Conservation (phyloP, 2,113 vertebrate genomes). For the Athene noctua region DNA sequence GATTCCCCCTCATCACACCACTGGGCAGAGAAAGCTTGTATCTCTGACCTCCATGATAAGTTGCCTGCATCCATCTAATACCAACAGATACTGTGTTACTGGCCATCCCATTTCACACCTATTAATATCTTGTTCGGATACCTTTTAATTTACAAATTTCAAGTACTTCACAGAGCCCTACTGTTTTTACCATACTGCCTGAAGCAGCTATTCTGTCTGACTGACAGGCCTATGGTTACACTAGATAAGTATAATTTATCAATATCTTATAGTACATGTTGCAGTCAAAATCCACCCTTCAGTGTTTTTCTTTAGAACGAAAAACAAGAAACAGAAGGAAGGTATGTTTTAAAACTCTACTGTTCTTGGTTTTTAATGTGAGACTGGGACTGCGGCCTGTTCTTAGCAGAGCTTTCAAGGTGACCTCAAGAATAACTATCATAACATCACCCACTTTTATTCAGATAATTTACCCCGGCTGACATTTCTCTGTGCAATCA, state of each 20-base stretch:
- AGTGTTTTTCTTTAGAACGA: not conserved
- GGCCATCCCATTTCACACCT: not conserved
- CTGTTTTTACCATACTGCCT: not conserved
- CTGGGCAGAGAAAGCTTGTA: not conserved
- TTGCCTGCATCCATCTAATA: not conserved
- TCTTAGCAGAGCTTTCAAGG: conserved; percentile 17
- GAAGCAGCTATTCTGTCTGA: not conserved
- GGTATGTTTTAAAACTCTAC: not conserved
- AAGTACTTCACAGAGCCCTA: not conserved
- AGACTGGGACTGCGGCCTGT: not conserved
- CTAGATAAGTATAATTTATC: not conserved
- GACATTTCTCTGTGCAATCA: not conserved
- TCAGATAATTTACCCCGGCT: conserved; percentile 28
- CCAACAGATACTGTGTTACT: not conserved
- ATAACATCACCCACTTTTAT: not conserved
- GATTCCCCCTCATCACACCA: not conserved
- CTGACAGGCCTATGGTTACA: not conserved
- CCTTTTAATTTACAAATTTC: not conserved
- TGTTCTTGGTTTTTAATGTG: not conserved
- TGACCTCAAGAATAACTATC: conserved; percentile 16
- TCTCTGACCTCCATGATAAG: not conserved
- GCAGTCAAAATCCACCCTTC: not conserved
- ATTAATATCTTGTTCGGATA: not conserved
- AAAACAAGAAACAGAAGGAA: not conserved
- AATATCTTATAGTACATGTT: not conserved